These are phyloP conservation scores for Gouania willdenowi DNA, from an alignment of 2,797 vertebrate species.

Conservation along the genomic window DNA sequence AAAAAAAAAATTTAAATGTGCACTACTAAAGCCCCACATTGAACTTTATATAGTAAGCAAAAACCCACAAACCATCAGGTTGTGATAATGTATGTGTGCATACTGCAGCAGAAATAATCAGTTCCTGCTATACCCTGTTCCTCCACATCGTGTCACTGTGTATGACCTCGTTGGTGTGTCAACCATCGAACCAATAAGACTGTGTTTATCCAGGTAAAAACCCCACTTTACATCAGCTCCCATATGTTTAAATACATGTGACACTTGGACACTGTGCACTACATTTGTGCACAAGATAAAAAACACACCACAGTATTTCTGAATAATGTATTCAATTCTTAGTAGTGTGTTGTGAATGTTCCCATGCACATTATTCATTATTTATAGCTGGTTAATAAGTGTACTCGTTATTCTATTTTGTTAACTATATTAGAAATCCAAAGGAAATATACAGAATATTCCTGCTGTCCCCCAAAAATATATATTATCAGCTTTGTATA, in stretches of 20 bases:
- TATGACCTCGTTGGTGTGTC: background rate
- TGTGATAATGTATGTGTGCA: too few relatives aligned
- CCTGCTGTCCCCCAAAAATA: background rate
- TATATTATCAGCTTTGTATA: too few relatives aligned
- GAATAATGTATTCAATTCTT: constrained; percentile 42
- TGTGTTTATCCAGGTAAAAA: too few relatives aligned
- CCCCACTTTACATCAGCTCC: too few relatives aligned
- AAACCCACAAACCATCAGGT: too few relatives aligned
- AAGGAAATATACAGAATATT: too few relatives aligned
- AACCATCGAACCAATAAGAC: too few relatives aligned
- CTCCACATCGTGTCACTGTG: constrained; percentile 56
- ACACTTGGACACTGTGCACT: background rate
- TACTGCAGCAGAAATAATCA: background rate
- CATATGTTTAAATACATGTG: too few relatives aligned
- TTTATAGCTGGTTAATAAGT: constrained; percentile 51
- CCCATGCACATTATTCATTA: constrained; percentile 41
- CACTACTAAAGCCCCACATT: too few relatives aligned
- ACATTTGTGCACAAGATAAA: constrained; percentile 7
- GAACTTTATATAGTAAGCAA: too few relatives aligned
- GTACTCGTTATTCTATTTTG: constrained; percentile 4
- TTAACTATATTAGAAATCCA: background rate
- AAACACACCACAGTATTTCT: constrained; percentile 13
- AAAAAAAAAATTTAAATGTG: background rate
- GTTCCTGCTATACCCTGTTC: constrained; percentile 26
- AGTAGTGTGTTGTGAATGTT: constrained; percentile 13